Conservation (phyloP, 2,888 invertebrate genomes). For the Sphaerophoria rueppellii region DNA sequence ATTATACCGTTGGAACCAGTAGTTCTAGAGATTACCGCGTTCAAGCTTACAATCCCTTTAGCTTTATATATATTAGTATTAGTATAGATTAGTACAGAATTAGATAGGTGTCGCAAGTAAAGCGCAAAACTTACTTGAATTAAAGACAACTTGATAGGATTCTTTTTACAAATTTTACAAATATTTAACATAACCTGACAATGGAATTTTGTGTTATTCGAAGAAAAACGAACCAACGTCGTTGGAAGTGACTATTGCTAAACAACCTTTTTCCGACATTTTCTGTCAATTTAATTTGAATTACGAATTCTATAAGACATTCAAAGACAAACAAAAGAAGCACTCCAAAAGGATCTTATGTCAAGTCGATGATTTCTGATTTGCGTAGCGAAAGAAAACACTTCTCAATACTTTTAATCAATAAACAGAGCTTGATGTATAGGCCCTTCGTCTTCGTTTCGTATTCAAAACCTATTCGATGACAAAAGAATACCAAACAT, state of each 20-base stretch:
- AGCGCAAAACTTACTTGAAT: too few species aligned
- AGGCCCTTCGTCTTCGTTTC: conserved; percentile 23
- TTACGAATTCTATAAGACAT: background rate
- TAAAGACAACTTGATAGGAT: too few species aligned
- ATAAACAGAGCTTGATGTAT: conserved; percentile 25
- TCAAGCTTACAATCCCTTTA: too few species aligned
- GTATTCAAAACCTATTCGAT: conserved; percentile 65
- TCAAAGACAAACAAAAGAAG: background rate
- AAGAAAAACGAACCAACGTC: background rate
- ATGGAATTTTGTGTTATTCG: too few species aligned
- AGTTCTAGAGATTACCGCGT: too few species aligned
- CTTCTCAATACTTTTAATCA: conserved; percentile 46
- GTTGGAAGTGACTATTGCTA: background rate
- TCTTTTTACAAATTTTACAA: too few species aligned
- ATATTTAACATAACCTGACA: too few species aligned
- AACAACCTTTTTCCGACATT: conserved; percentile 7
- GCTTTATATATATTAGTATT: too few species aligned
- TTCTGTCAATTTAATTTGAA: background rate
- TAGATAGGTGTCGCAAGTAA: too few species aligned
- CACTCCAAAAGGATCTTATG: conserved; percentile 17
- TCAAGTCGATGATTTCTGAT: conserved; percentile 47
- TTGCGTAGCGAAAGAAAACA: conserved; percentile 5
- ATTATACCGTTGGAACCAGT: too few species aligned
- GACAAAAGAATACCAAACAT: conserved; percentile 70
- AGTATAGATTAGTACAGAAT: too few species aligned